Evolutionary conservation across 1,140 invertebrate species (phyloP), one percentile per base, ranked within the genome.

Genomic region (Agrypnia vestita): DNA sequence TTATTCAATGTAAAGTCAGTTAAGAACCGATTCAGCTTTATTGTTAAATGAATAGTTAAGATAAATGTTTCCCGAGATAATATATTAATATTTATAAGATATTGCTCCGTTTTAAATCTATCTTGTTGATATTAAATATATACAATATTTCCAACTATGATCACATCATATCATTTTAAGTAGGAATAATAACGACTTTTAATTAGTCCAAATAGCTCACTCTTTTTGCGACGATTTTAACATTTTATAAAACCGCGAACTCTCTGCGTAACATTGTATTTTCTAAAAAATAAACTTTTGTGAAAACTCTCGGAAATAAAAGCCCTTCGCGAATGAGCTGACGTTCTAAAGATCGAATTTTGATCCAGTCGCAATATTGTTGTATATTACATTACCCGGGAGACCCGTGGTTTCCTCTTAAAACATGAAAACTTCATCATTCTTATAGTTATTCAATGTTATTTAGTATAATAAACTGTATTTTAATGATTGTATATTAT

Each of bases 151-250:
- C 61, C 25, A 9, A 80, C 78, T 77, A 80, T 80, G 78, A 82
- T 82, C 81, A 82, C 81, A 82, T 82, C 81, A 82, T 82, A 82
- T 82, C 81, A 82, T 82, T 82, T 82, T 82, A 82, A 80, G 81
- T 82, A 82, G 81, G 46, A 51, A 64, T 55, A 19, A 51, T 78
- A 56, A 64, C 53, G 75, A 82, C 77, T 82, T 82, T 46, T 67
- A 79, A 25, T 81, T 76, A 78, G 80, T 44, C 76, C 64, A 56
- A 11, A 64, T 12, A 4, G 35, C 13, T 19, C 59, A 13, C 49
- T 51, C 25, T 35, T 35, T 6, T 35, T 35, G 25, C 25, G 25
- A 35, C 25, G 25, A 35, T 35, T 35, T 35, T 35, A 35, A 35
- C 25, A 6, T 35, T 35, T 35, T 35, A 35, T 35, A 35, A 35